Evolutionary conservation across 2,797 vertebrate genomes (phyloP).

Genomic region (Notamacropus eugenii): DNA sequence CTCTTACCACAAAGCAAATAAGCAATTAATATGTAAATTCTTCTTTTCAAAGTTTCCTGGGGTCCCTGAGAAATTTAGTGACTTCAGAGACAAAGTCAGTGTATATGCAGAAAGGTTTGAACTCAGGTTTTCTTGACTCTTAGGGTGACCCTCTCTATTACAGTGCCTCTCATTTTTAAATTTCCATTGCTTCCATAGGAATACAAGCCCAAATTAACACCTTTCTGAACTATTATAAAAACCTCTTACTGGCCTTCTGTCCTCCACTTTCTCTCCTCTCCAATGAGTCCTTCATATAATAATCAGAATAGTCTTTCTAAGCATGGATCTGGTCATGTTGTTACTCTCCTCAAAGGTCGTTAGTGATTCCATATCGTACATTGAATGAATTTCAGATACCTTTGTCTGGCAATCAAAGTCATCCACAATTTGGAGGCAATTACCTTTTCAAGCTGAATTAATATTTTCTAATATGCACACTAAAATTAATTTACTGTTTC

Average conservation of each 20-base stretch:
- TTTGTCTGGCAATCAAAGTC: not conserved
- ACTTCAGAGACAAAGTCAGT: no score
- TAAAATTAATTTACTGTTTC: not conserved
- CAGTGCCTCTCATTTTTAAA: not conserved
- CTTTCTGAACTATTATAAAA: not conserved
- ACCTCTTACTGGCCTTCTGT: not conserved
- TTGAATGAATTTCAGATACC: not conserved
- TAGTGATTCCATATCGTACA: not conserved
- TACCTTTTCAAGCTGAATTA: not conserved
- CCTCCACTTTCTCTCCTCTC: not conserved
- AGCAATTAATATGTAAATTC: not conserved
- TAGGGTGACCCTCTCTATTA: not conserved
- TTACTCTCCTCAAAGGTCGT: not conserved
- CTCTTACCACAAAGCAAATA: not conserved
- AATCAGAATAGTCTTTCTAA: not conserved
- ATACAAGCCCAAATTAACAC: not conserved
- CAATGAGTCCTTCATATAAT: not conserved
- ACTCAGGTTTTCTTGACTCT: no score
- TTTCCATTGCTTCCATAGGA: not conserved
- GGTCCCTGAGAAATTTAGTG: not conserved
- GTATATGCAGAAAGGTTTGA: not conserved
- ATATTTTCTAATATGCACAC: not conserved
- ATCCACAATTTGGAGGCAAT: not conserved
- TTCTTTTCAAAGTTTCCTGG: not conserved
- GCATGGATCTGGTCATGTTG: not conserved